These are phyloP conservation scores for Ispidina picta DNA, from an alignment of 2,797 vertebrate genomes.

Conservation along the genomic window DNA sequence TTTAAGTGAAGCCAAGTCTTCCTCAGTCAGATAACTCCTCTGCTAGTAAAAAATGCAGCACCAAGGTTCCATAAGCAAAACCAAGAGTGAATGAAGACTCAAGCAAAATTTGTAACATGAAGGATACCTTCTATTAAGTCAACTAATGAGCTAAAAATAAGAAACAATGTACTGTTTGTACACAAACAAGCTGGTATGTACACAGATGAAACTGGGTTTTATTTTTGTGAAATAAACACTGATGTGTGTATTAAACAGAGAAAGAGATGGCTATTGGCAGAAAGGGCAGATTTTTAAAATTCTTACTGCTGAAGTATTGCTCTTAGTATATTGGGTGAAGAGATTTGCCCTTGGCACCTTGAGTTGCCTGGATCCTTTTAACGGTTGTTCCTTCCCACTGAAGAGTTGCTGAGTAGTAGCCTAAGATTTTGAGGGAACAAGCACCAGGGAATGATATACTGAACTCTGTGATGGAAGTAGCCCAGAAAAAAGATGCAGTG, in stretches of 20 bases:
- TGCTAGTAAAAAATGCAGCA: neutral
- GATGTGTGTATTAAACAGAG: neutral
- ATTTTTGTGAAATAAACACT: neutral
- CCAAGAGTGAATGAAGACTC: neutral
- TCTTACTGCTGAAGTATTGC: neutral
- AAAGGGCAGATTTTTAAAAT: neutral
- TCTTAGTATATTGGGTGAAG: neutral
- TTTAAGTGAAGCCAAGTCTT: neutral
- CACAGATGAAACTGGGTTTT: neutral
- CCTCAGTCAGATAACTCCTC: neutral
- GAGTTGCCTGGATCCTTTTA: neutral
- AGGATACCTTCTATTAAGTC: neutral
- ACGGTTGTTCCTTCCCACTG: neutral
- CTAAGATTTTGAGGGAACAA: neutral
- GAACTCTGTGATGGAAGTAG: neutral
- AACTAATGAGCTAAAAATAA: neutral
- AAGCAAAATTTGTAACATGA: neutral
- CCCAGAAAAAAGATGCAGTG: neutral
- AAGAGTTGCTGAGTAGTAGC: neutral
- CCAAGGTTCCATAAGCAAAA: neutral
- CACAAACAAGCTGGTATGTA: neutral
- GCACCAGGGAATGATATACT: neutral
- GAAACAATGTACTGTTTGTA: neutral
- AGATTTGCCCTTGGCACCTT: neutral
- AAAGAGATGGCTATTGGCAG: neutral